Base-by-base conservation (phyloP, 2,797 vertebrate species). In the Diceros bicornis region DNA sequence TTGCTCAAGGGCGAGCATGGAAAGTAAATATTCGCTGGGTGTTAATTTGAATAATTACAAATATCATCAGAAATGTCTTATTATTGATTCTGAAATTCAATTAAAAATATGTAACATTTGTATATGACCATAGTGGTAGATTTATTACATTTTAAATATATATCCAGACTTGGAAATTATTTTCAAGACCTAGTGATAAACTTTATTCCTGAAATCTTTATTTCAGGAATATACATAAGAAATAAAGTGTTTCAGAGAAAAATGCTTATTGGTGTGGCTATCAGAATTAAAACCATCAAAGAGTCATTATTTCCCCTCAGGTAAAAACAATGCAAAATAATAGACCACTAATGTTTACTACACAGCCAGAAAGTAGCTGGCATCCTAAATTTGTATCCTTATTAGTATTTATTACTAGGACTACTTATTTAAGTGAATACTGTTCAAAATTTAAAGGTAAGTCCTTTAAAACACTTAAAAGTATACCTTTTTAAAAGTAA, bases 291-390 rank as follows among this genome's bases (percentile, higher is more conserved):
- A 83, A 11, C 6, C 18, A 68, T 81, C 11, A 55, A 41, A 72
- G 11, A 77, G 2, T 13, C 8, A 78, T 59, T 72, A 77, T 84
- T 64, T 86, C 5, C 18, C 1, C 20, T 86, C 29, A 59, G 7
- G 29, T 88, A 71, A 95, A 94, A 83, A 29, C 50, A 82, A 81
- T 47, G 16, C 21, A 90, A 79, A 75, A 79, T 87, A 94, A 72
- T 29, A 71, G 11, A n/a, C n/a, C 1, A 57, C 25, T 68, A 12
- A 75, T 57, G 1, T 78, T 97, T 74, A 78, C 7, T 66, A 69
- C 9, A 61, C 0, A 95, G 32, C 1, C 55, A 89, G 9, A 89
- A 17, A 82, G 29, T 78, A 94, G 14, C 6, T 57, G 2, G 25
- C 47, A 92, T 37, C 18, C 27, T 44, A 84, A 79, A 75, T 83